Percentiles rank a stretch among this genome's conserved stretches.
phyloP scores from a whole-genome alignment of 2,888 invertebrate species.

The Cyclophora punctaria region DNA sequence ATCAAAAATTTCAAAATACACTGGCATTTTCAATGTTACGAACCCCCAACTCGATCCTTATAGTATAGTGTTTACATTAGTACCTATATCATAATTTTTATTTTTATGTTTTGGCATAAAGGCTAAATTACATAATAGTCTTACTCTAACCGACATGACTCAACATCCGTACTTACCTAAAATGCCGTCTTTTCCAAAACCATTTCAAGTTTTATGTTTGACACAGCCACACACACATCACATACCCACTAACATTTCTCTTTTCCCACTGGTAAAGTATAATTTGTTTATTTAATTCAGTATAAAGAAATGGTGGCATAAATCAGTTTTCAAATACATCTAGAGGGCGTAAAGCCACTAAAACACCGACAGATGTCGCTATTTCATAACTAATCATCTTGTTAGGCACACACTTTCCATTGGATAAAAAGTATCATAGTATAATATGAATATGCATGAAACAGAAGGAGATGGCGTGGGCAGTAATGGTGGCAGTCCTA shows the following conservation, averaged over 20 bases:
- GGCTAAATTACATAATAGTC: slow-evolving; percentile 43
- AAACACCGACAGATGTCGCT: no score
- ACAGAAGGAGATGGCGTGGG: slow-evolving; percentile 63
- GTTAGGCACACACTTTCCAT: no score
- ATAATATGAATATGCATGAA: neutral
- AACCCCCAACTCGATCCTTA: slow-evolving; percentile 34
- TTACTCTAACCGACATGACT: slow-evolving; percentile 36
- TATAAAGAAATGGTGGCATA: neutral
- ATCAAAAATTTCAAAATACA: slow-evolving; percentile 72
- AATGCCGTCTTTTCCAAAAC: slow-evolving; percentile 29
- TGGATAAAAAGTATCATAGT: no score
- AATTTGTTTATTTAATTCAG: neutral
- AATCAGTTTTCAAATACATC: neutral
- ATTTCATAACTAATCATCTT: no score
- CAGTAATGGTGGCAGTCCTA: slow-evolving; percentile 52
- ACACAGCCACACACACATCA: neutral
- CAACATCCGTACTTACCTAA: neutral
- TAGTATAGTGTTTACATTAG: slow-evolving; percentile 21
- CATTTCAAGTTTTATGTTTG: slow-evolving; percentile 23
- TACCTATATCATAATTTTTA: slow-evolving; percentile 63
- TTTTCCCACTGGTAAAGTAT: neutral
- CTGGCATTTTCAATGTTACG: slow-evolving; percentile 70
- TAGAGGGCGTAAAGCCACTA: no score
- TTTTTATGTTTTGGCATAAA: slow-evolving; percentile 51
- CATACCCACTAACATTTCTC: neutral